A percentile compares a stretch with the other conserved stretches of the same genome.
Conservation (phyloP, 2,797 vertebrate species). For the Scyliorhinus canicula region DNA sequence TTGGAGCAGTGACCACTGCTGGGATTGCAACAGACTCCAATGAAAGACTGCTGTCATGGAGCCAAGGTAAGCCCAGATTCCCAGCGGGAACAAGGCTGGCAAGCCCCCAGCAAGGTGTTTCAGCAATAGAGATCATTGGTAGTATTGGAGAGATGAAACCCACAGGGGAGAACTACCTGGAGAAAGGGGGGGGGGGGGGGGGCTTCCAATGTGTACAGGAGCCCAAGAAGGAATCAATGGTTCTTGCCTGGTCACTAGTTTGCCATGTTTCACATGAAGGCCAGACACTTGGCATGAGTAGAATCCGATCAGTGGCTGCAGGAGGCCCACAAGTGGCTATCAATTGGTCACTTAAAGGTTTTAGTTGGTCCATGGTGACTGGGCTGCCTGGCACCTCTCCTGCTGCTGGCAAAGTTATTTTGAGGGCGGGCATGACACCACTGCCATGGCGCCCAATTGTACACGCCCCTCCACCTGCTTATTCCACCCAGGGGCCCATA, state of each 20-base stretch:
- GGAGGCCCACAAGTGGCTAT: neutral
- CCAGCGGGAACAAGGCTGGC: neutral
- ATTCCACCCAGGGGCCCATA: no score
- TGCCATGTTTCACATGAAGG: no score
- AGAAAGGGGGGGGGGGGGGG: no score
- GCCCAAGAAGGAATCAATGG: neutral
- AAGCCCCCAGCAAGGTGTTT: no score
- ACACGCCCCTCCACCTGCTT: no score
- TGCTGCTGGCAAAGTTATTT: neutral
- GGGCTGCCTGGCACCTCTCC: neutral
- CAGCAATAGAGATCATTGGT: neutral
- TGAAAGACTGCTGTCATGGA: neutral
- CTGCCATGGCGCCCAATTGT: no score
- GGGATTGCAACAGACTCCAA: neutral
- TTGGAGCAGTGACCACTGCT: neutral
- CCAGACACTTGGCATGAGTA: no score
- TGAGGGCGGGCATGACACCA: no score
- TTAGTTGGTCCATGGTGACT: neutral
- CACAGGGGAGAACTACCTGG: neutral
- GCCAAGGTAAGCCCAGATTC: neutral
- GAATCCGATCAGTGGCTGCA: neutral
- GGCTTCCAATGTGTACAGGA: neutral
- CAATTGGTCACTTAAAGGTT: neutral
- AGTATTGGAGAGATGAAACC: neutral
- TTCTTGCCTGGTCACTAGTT: no score